phyloP scores from a whole-genome alignment of 2,113 vertebrate species.

The Semnornis frantzii region DNA sequence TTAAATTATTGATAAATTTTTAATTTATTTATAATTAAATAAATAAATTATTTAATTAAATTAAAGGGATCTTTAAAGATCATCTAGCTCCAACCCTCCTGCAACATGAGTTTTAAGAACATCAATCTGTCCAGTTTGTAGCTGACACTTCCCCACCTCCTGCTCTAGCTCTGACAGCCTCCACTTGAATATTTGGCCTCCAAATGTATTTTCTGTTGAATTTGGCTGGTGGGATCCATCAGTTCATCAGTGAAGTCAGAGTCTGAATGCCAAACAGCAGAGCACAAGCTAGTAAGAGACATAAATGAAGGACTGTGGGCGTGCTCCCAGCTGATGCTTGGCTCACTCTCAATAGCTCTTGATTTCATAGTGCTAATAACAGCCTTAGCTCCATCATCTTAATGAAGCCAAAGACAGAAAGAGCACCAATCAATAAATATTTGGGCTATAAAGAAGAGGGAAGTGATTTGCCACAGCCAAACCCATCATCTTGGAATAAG shows the following conservation, averaged over 20 bases:
- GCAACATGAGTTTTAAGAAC: not conserved
- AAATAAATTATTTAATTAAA: too few relatives aligned
- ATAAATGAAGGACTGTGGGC: not conserved
- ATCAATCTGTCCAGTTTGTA: too few relatives aligned
- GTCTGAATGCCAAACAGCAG: not conserved
- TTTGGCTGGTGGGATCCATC: not conserved
- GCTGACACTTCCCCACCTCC: not conserved
- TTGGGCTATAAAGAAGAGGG: not conserved
- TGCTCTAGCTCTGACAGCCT: not conserved
- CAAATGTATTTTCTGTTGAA: not conserved
- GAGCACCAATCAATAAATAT: not conserved
- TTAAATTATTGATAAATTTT: too few relatives aligned
- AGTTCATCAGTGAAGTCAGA: not conserved
- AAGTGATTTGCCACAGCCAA: constrained; percentile 18
- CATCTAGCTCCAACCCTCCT: too few relatives aligned
- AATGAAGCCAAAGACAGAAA: not conserved
- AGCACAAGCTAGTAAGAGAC: not conserved
- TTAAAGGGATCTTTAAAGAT: too few relatives aligned
- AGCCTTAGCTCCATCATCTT: not conserved
- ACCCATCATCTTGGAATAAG: not conserved
- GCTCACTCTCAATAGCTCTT: constrained; percentile 41
- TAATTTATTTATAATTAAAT: too few relatives aligned
- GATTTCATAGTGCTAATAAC: constrained; percentile 31
- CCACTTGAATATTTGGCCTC: not conserved
- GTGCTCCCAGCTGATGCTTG: not conserved